Percentiles rank a stretch among this genome's conserved stretches.
Conservation (phyloP, 2,797 vertebrate species). For the Chelmon rostratus region DNA sequence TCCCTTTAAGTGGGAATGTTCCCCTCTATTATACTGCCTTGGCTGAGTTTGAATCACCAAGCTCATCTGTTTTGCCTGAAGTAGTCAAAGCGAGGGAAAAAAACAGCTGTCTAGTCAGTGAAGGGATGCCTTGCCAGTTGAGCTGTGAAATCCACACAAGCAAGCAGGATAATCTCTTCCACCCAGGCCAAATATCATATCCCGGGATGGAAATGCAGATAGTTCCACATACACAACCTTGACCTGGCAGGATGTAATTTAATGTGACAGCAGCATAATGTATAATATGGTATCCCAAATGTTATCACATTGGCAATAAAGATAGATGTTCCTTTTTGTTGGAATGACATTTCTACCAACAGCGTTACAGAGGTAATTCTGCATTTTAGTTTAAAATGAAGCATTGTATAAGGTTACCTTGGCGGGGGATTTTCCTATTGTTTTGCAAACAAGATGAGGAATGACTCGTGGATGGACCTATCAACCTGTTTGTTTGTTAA, state of each 20-base stretch:
- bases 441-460: background rate
- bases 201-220: slow-evolving; percentile 57
- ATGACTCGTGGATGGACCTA: background rate
- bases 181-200: slow-evolving; percentile 70
- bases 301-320: slow-evolving; percentile 30
- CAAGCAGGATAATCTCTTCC: slow-evolving; percentile 74
- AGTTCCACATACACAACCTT: slow-evolving; percentile 44
- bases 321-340: slow-evolving; percentile 36
- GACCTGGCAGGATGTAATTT: slow-evolving; percentile 50
- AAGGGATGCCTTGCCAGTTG: slow-evolving; percentile 69
- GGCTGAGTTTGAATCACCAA: slow-evolving; percentile 68
- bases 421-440: slow-evolving; percentile 4
- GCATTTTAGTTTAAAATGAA: background rate
- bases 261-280: slow-evolving; percentile 48
- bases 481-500: background rate
- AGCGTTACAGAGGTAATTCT: background rate
- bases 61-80: slow-evolving; percentile 72
- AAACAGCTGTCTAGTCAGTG: slow-evolving; percentile 76
- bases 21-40: slow-evolving; percentile 63
- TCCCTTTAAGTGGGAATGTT: slow-evolving; percentile 62
- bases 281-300: slow-evolving; percentile 34
- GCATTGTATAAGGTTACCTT: background rate
- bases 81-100: slow-evolving; percentile 64
- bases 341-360: slow-evolving; percentile 15
- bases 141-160: slow-evolving; percentile 80